Conservation (phyloP, 2,113 vertebrate genomes). For the Diadophis punctatus region DNA sequence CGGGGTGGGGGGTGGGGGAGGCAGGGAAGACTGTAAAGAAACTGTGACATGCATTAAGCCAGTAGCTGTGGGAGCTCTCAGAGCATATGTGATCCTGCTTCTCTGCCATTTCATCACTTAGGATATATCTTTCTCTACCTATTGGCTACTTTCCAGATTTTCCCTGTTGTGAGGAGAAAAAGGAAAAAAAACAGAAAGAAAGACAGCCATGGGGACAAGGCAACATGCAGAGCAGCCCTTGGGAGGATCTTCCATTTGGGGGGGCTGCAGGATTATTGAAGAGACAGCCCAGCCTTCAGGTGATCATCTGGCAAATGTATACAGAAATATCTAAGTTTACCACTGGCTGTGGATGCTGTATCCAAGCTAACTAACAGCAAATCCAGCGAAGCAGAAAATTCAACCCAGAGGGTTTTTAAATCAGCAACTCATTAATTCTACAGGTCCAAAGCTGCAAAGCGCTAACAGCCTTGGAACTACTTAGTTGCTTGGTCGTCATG, state of each 20-base stretch:
- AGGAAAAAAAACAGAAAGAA: background rate
- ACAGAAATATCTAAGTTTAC: background rate
- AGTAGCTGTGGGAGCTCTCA: background rate
- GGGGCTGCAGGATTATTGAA: background rate
- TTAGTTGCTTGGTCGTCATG: conserved; percentile 41
- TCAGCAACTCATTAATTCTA: conserved; percentile 48
- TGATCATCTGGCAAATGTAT: background rate
- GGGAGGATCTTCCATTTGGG: background rate
- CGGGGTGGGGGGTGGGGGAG: no score
- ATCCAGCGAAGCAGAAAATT: background rate
- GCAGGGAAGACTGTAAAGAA: background rate
- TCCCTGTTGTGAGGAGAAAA: background rate
- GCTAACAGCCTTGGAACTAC: conserved; percentile 38
- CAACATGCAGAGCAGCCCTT: background rate
- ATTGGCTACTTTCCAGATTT: background rate
- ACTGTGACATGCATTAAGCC: background rate
- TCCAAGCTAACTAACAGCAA: background rate
- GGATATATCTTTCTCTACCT: background rate
- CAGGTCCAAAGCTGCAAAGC: conserved; percentile 27
- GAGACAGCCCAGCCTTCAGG: background rate
- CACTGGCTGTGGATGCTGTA: background rate
- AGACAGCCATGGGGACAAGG: background rate
- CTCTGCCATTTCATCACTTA: background rate
- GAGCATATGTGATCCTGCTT: background rate
- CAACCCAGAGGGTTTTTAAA: conserved; percentile 13